These are phyloP conservation scores for Pelmatolapia mariae DNA, from an alignment of 2,113 vertebrate genomes.

Conservation along the genomic window DNA sequence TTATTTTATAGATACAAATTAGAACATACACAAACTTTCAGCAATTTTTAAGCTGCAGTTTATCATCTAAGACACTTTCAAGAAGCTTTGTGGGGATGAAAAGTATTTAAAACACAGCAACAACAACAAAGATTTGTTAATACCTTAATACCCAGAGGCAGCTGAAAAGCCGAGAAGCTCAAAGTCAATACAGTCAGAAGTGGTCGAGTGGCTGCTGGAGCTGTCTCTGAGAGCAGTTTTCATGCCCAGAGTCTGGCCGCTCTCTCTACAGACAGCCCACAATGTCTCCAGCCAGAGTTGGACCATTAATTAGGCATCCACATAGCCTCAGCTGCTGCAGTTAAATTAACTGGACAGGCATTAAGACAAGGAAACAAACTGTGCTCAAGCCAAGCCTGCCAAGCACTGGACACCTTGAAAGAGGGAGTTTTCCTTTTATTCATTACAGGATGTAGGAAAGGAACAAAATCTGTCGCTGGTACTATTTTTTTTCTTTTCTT, in stretches of 20 bases:
- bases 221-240: not conserved
- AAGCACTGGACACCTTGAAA: not conserved
- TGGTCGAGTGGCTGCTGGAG: not conserved
- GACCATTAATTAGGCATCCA: conserved; percentile 21
- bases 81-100: not conserved
- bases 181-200: not conserved
- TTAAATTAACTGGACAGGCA: conserved; percentile 25
- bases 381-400: not conserved
- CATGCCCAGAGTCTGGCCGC: not conserved
- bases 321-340: not conserved
- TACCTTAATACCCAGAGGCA: not conserved
- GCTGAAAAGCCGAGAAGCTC: not conserved
- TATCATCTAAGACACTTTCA: not conserved
- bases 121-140: not conserved
- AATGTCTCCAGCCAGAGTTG: not conserved
- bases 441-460: not conserved
- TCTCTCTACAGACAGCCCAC: not conserved
- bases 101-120: not conserved
- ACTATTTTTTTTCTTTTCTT: not conserved
- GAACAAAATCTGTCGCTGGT: not conserved
- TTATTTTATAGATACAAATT: not conserved
- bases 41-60: not conserved
- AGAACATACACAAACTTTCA: not conserved
- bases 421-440: not conserved
- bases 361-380: conserved; percentile 18